A percentile compares a stretch with the other conserved stretches of the same genome.
phyloP scores from a whole-genome alignment of 2,797 vertebrate species.

The Platalea minor region DNA sequence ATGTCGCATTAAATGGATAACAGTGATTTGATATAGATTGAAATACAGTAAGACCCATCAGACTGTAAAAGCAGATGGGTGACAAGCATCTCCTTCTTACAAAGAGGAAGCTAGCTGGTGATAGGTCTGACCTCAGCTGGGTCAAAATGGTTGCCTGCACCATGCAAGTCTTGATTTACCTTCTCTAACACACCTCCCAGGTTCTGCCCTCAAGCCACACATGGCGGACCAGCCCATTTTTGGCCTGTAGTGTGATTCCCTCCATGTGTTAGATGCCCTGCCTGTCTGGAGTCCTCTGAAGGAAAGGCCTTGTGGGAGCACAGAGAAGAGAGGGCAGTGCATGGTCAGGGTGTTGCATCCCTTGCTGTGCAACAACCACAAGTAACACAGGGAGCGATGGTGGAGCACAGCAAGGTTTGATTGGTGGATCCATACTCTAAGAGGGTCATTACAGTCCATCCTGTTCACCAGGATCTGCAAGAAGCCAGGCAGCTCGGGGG shows the following conservation, averaged over 20 bases:
- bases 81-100: not conserved
- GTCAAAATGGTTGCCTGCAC: not conserved
- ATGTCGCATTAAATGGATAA: not conserved
- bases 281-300: not conserved
- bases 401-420: not conserved
- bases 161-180: not conserved
- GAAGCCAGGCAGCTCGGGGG: not conserved
- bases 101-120: not conserved
- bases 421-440: not conserved
- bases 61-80: not conserved
- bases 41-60: not conserved
- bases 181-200: not conserved
- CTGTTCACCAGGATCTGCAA: not conserved
- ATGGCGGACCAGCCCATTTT: not conserved
- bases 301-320: not conserved
- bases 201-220: not conserved
- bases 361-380: fast-evolving
- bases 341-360: not conserved
- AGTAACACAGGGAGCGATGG: not conserved
- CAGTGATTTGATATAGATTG: not conserved
- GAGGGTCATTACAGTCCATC: not conserved
- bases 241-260: not conserved
- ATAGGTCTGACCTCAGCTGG: not conserved
- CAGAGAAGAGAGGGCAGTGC: not conserved
- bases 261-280: not conserved